Base-by-base conservation (phyloP, 2,888 invertebrate genomes). In the Autographa gamma region DNA sequence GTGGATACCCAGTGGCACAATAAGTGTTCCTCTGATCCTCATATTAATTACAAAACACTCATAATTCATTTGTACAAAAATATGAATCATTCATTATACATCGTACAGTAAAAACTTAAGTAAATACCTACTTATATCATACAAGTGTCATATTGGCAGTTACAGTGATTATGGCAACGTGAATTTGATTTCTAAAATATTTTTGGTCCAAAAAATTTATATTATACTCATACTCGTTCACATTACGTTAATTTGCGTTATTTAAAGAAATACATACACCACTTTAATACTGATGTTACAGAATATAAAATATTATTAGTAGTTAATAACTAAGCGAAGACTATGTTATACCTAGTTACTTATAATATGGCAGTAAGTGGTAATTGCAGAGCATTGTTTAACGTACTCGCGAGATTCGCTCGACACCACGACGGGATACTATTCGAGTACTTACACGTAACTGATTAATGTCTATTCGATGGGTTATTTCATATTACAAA, bases 321-420 rank as follows among this genome's bases (percentile, higher is more conserved):
- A 81, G 86, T 90, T 91, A 91, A 90, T 89, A 91, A 89, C 93
- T 95, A 93, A 93, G 92, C 93, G 88, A 93, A 91, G 88, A 91
- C 92, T 93, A 93, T 90, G 89, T 91, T 93, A 90, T 87, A 91
- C 86, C 91, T 92, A 93, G 81, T 90, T 90, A 93, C 93, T 92
- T 94, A 94, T 94, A 93, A 92, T 95, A 95, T 95, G 95, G 95
- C 95, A 95, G 95, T 95, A 93, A 90, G 91, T 92, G 92, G 92
- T 92, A 91, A 90, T 88, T 85, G 86, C 86, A 89, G 88, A 88
- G 88, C 86, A 87, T 88, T 87, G 86, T 86, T 88, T 85, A 83
- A 82, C 85, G 88, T 89, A 88, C 89, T 89, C 87, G 90, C 91
- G 94, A 94, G 94, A 94, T 93, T 94, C 93, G 88, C 90, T 86